phyloP scores from a whole-genome alignment of 2,888 invertebrate species.

The Eubasilissa splendida region DNA sequence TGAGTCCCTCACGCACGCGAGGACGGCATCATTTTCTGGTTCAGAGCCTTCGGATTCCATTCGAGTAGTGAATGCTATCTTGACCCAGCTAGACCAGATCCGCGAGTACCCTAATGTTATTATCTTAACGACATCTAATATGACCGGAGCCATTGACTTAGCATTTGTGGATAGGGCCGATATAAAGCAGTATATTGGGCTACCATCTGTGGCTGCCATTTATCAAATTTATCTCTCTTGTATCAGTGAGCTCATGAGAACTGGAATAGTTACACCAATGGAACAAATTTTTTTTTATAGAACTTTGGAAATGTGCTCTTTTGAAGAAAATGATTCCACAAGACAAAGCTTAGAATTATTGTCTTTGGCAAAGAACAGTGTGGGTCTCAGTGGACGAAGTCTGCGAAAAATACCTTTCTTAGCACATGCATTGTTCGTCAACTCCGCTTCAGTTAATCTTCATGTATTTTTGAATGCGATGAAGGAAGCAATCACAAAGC shows the following conservation, averaged over 20 bases:
- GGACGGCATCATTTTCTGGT: constrained; percentile 80
- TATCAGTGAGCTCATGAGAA: constrained; percentile 85
- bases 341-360: constrained; percentile 66
- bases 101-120: constrained; percentile 91
- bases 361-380: constrained; percentile 71
- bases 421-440: constrained; percentile 77
- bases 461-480: constrained; percentile 71
- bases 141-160: constrained; percentile 92
- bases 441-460: constrained; percentile 63
- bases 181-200: constrained; percentile 90
- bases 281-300: constrained; percentile 65
- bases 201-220: constrained; percentile 85
- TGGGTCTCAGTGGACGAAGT: constrained; percentile 87
- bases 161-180: constrained; percentile 98
- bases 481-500: constrained; percentile 67
- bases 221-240: constrained; percentile 88
- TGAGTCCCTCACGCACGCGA: constrained; percentile 93
- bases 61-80: constrained; percentile 95
- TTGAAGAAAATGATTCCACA: constrained; percentile 62
- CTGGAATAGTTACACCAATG: constrained; percentile 68
- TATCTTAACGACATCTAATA: constrained; percentile 95
- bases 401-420: constrained; percentile 92
- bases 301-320: constrained; percentile 64
- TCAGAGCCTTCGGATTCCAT: constrained; percentile 96
- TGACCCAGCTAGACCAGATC: constrained; percentile 94